A percentile compares a stretch with the other conserved stretches of the same genome.
Conservation (phyloP, 2,797 vertebrate genomes). For the Chaetophractus vellerosus region DNA sequence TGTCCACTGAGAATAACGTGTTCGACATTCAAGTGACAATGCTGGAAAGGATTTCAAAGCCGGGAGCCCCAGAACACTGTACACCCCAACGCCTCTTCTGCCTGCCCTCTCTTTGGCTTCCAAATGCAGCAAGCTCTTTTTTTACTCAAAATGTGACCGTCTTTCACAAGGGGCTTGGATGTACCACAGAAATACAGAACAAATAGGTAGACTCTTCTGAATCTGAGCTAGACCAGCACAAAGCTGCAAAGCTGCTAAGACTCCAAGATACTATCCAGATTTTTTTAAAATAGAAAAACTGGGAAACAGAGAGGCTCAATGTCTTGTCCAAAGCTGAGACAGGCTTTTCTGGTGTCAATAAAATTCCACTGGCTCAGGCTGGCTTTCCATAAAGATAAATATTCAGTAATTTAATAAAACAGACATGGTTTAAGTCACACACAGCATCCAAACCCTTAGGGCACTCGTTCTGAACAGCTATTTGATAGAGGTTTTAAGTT, state of each 20-base stretch:
- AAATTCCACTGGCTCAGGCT: neutral
- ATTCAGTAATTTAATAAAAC: conserved; percentile 51
- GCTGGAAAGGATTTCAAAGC: conserved; percentile 76
- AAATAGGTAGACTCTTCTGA: neutral
- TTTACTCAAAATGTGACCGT: conserved; percentile 77
- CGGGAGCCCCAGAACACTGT: conserved; percentile 8
- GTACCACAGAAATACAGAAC: conserved; percentile 22
- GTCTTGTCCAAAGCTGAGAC: neutral
- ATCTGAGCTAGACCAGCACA: neutral
- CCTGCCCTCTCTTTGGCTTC: conserved; percentile 72
- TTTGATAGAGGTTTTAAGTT: conserved; percentile 17
- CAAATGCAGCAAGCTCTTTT: conserved; percentile 64
- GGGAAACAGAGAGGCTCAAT: neutral
- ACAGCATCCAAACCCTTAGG: neutral
- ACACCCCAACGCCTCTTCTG: conserved; percentile 40
- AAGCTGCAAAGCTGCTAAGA: conserved; percentile 34
- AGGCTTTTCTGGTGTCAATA: neutral
- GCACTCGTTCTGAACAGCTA: neutral
- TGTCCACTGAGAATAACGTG: conserved; percentile 83
- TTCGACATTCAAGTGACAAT: conserved; percentile 83
- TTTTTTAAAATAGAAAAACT: conserved; percentile 41
- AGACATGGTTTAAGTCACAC: neutral
- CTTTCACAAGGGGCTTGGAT: conserved; percentile 32
- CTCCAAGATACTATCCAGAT: conserved; percentile 5
- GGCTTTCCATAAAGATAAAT: conserved; percentile 8